A percentile compares a stretch with the other conserved stretches of the same genome.
Conservation (phyloP, 2,888 invertebrate genomes). For the Pegoplata infirma region DNA sequence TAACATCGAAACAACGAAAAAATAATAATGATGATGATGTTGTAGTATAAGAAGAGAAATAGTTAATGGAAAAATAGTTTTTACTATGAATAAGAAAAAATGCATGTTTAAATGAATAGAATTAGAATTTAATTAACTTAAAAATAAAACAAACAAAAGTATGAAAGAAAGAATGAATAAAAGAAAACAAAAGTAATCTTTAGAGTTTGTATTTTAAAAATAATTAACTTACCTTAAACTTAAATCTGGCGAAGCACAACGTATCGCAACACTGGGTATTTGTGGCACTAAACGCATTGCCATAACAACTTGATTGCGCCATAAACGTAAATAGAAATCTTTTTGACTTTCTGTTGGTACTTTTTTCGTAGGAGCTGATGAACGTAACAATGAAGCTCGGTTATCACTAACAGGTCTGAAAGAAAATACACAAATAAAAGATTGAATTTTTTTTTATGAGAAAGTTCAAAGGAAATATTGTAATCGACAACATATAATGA, state of each 20-base stretch:
- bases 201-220: background rate
- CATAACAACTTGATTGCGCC: slow-evolving; percentile 98
- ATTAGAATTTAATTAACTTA: background rate
- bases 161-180: slow-evolving; percentile 25
- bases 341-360: slow-evolving; percentile 90
- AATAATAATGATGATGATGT: no score
- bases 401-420: slow-evolving; percentile 95
- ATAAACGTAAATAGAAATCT: slow-evolving; percentile 96
- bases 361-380: slow-evolving; percentile 92
- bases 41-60: no score
- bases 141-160: slow-evolving; percentile 5
- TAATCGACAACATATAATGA: no score
- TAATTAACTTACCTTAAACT: slow-evolving; percentile 86
- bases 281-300: slow-evolving; percentile 97
- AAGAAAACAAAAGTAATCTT: slow-evolving; percentile 37
- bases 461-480: no score
- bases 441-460: no score
- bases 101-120: background rate
- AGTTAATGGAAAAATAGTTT: no score
- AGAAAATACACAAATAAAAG: no score
- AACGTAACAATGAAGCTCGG: slow-evolving; percentile 93
- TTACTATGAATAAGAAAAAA: background rate
- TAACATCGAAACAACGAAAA: no score
- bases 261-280: slow-evolving; percentile 89
- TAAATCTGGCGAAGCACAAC: slow-evolving; percentile 95